Percentiles rank a stretch among this genome's conserved stretches.
phyloP scores from a whole-genome alignment of 2,113 vertebrate genomes.

The Fulica atra region DNA sequence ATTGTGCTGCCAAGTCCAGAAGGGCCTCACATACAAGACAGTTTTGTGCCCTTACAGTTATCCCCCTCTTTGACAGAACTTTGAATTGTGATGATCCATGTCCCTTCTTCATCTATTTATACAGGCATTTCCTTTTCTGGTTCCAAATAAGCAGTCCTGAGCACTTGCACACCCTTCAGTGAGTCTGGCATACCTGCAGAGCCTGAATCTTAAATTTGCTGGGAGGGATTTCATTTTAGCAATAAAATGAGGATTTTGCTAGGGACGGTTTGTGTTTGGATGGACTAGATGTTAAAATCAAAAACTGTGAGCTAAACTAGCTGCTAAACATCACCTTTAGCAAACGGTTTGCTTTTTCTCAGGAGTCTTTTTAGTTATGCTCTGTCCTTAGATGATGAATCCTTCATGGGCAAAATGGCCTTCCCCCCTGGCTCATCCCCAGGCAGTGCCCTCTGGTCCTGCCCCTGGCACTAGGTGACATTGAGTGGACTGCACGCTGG shows the following conservation, averaged over 20 bases:
- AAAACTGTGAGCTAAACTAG: not conserved
- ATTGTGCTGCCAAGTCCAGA: accelerated
- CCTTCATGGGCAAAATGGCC: not conserved
- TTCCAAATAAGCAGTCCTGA: not conserved
- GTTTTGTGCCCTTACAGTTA: not conserved
- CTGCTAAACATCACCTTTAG: not conserved
- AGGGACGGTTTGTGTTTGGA: not conserved
- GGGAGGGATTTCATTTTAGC: not conserved
- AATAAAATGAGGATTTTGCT: not conserved
- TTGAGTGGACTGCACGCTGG: not conserved
- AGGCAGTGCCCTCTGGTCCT: not conserved
- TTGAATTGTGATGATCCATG: not conserved
- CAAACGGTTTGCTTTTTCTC: not conserved
- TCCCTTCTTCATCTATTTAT: not conserved
- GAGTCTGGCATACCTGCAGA: not conserved
- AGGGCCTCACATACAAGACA: not conserved
- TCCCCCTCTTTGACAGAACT: not conserved
- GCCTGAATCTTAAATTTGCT: not conserved
- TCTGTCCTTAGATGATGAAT: not conserved
- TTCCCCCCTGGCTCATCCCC: not conserved
- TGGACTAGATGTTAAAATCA: not conserved
- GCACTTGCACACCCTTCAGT: not conserved
- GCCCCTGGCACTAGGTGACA: not conserved
- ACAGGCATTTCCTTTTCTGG: not conserved
- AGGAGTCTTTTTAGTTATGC: not conserved